Evolutionary conservation across 1,140 invertebrate species (phyloP).

Genomic region (Drosophila ananassae): DNA sequence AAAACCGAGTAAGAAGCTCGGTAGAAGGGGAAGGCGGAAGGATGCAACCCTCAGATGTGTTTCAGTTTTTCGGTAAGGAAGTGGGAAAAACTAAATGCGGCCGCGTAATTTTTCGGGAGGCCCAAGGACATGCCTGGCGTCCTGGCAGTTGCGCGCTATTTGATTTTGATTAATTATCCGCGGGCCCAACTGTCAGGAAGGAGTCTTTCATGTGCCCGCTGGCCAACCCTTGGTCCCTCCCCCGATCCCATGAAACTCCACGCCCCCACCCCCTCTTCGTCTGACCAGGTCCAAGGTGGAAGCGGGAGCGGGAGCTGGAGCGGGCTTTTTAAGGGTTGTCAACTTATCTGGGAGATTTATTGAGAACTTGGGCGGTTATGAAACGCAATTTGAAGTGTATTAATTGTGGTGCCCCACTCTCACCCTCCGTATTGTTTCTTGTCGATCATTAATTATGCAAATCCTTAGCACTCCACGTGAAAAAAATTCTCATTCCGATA

Average conservation of each 20-base stretch:
- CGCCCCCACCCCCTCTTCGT: not conserved
- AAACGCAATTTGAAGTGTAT: slow-evolving; percentile 79
- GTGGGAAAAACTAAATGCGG: slow-evolving; percentile 49
- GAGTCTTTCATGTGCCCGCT: slow-evolving; percentile 66
- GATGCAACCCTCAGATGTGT: slow-evolving; percentile 54
- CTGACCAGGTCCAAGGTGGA: slow-evolving; percentile 55
- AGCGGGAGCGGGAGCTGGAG: slow-evolving; percentile 49
- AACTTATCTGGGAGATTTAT: slow-evolving; percentile 80
- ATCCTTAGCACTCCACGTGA: slow-evolving; percentile 12
- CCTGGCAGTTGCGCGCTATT: slow-evolving; percentile 68
- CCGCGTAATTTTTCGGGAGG: slow-evolving; percentile 54
- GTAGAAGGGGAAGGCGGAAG: slow-evolving; percentile 29
- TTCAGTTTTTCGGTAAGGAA: slow-evolving; percentile 24
- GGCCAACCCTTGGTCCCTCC: slow-evolving; percentile 21
- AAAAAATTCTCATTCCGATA: slow-evolving; percentile 1
- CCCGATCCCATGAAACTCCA: not conserved
- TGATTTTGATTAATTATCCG: slow-evolving; percentile 83
- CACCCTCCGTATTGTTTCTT: slow-evolving; percentile 29
- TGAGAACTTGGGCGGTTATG: slow-evolving; percentile 63
- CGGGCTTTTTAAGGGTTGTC: slow-evolving; percentile 66
- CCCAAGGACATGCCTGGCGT: slow-evolving; percentile 51
- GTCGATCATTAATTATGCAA: slow-evolving; percentile 71
- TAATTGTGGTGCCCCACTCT: slow-evolving; percentile 56
- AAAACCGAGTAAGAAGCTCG: slow-evolving; percentile 20
- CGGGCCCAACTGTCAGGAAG: slow-evolving; percentile 51